Conservation (phyloP, 2,113 vertebrate species). For the Vulpes ferrilata region DNA sequence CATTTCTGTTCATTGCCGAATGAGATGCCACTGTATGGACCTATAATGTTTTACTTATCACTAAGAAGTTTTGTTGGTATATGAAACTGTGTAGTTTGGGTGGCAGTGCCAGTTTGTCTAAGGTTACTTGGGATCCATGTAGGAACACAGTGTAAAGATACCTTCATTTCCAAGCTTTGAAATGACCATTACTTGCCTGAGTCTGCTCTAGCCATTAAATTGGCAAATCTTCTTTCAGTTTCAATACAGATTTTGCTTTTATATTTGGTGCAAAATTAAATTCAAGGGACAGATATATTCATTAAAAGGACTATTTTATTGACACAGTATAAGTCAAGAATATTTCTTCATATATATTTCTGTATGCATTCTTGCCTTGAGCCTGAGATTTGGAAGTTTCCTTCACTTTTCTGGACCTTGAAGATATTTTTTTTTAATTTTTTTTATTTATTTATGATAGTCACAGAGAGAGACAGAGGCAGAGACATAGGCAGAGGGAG, state of each 20-base stretch:
- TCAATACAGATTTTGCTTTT: slow-evolving; percentile 18
- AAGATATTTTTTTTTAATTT: neutral
- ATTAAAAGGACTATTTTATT: neutral
- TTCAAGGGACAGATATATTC: neutral
- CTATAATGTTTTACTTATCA: neutral
- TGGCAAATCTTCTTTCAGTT: neutral
- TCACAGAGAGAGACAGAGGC: too few relatives aligned
- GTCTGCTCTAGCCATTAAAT: neutral
- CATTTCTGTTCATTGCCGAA: neutral
- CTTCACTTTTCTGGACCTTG: slow-evolving; percentile 8
- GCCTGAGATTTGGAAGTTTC: neutral
- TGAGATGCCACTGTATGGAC: neutral
- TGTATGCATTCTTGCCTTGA: neutral
- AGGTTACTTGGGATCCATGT: neutral
- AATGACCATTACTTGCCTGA: neutral
- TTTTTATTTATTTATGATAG: too few relatives aligned
- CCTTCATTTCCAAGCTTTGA: slow-evolving; percentile 7
- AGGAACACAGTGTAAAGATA: neutral
- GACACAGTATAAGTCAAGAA: neutral
- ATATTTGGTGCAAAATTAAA: slow-evolving; percentile 12
- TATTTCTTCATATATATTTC: neutral
- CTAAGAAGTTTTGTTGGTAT: slow-evolving; percentile 17
- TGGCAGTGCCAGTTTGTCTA: neutral
- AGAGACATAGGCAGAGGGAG: too few relatives aligned
- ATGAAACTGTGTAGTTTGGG: neutral